Evolutionary conservation across 1,140 invertebrate species (phyloP).

Genomic region (Tetragonula clypearis): DNA sequence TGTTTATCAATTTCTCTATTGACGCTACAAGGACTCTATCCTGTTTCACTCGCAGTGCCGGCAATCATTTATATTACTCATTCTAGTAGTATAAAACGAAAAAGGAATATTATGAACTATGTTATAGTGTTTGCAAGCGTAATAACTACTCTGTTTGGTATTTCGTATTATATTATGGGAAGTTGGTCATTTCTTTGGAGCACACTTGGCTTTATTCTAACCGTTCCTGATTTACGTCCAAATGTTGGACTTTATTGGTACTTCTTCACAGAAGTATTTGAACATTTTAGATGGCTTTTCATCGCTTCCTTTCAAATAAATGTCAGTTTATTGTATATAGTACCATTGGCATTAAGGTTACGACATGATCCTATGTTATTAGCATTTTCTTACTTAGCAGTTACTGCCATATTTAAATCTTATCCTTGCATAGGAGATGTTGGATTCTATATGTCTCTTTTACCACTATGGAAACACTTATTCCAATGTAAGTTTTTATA

Average conservation of each 20-base stretch:
- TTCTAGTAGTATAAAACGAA: constrained; percentile 62
- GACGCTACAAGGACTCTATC: constrained; percentile 93
- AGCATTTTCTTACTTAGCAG: constrained; percentile 90
- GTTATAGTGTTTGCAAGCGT: constrained; percentile 75
- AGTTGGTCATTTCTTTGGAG: constrained; percentile 76
- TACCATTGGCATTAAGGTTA: constrained; percentile 93
- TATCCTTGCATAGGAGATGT: constrained; percentile 98
- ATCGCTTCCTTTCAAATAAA: constrained; percentile 99
- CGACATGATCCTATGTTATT: constrained; percentile 93
- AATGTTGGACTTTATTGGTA: constrained; percentile 99
- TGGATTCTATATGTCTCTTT: constrained; percentile 93
- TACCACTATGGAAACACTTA: constrained; percentile 96
- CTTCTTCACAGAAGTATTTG: constrained; percentile 99
- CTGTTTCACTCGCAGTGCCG: constrained; percentile 91
- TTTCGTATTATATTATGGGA: constrained; percentile 75
- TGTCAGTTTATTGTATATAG: constrained; percentile 93
- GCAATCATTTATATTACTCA: constrained; percentile 84
- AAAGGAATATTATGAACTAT: constrained; percentile 54
- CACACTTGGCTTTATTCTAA: constrained; percentile 77
- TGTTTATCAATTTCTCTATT: constrained; percentile 88
- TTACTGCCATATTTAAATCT: constrained; percentile 97
- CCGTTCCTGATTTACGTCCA: constrained; percentile 95
- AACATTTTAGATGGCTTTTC: constrained; percentile 97
- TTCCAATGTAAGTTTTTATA: constrained; percentile 89
- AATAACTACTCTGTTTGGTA: constrained; percentile 68